These are phyloP conservation scores for Cnemophilus loriae DNA, from an alignment of 2,113 vertebrate species.

Conservation along the genomic window DNA sequence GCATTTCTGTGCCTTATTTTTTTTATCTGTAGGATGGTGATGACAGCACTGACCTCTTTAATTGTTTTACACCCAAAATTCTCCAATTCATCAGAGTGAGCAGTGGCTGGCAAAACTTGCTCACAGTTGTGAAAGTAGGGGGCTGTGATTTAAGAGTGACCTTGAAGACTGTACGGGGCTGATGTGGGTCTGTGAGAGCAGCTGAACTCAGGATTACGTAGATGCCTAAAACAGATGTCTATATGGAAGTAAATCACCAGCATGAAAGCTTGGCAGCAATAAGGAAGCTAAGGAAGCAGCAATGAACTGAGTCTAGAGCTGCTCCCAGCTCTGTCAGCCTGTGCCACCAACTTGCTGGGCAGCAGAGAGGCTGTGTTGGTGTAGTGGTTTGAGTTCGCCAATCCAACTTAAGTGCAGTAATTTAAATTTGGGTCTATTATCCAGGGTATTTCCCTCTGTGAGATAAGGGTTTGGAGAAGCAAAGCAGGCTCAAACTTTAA, in stretches of 20 bases:
- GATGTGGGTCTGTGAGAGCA: not conserved
- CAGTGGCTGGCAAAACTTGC: not conserved
- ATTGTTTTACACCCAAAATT: not conserved
- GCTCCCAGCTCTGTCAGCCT: not conserved
- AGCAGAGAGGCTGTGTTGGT: not conserved
- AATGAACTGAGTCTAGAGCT: not conserved
- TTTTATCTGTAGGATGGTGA: not conserved
- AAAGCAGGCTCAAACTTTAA: too few relatives aligned
- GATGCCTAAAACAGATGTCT: not conserved
- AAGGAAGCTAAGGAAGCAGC: not conserved
- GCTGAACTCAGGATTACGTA: not conserved
- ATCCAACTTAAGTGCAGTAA: too few relatives aligned
- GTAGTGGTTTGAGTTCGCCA: too few relatives aligned
- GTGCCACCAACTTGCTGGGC: rapidly evolving
- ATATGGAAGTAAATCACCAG: not conserved
- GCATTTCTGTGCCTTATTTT: not conserved
- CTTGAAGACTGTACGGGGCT: not conserved
- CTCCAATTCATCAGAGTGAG: not conserved
- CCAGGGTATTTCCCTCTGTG: too few relatives aligned
- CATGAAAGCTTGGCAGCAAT: not conserved
- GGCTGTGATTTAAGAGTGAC: not conserved
- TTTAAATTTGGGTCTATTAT: too few relatives aligned
- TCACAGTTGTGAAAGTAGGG: not conserved
- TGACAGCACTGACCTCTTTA: not conserved
- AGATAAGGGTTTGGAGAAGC: too few relatives aligned